Base-by-base conservation (phyloP, 92 coral and sea anemone species). In the Phenganax stokvisi region DNA sequence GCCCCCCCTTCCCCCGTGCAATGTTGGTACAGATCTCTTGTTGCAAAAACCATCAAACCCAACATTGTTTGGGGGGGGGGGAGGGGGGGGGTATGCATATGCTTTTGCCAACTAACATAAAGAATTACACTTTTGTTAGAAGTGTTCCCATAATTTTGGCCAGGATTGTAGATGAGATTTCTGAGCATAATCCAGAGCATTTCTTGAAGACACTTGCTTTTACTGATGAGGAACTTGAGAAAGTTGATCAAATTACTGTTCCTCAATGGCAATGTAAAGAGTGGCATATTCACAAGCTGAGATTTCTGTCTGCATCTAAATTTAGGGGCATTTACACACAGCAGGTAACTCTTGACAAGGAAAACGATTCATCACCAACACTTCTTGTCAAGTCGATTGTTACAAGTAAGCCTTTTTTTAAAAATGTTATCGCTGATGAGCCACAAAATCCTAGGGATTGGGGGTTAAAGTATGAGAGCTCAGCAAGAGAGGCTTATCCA, bases 381-480 rank as follows among this genome's bases (percentile, higher is more conserved):
- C 56, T 57, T 77, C 72, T 62, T 59, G 67, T 51, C 12, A 77
- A 62, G 52, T 57, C 67, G 16, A 8, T 57, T 12, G 72, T 17
- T 57, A 57, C 68, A 11, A 60, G 57, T 77, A 57, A 77, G 62
- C 68, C 58, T 57, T 77, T 31, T 77, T 30, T 11, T 57, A 76
- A 70, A 12, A 77, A 77, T 57, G 58, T 37, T 60, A 9, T 57
- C 20, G 57, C 67, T 31, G 54, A 60, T 10, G 72, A 77, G 81
- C 72, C 72, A 77, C 71, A 77, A n/a, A 77, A 77, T 77, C 81
- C 81, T 57, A 77, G 71, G 56, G 71, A 77, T 77, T 76, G 80
- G 80, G 80, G 80, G 12, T 57, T 76, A 29, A 76, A 76, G 29
- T 20, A 76, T 57, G 80, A 76, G 69, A 76, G 20, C 62, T 76